phyloP scores from a whole-genome alignment of 2,888 invertebrate genomes.

The Andricus curvator region DNA sequence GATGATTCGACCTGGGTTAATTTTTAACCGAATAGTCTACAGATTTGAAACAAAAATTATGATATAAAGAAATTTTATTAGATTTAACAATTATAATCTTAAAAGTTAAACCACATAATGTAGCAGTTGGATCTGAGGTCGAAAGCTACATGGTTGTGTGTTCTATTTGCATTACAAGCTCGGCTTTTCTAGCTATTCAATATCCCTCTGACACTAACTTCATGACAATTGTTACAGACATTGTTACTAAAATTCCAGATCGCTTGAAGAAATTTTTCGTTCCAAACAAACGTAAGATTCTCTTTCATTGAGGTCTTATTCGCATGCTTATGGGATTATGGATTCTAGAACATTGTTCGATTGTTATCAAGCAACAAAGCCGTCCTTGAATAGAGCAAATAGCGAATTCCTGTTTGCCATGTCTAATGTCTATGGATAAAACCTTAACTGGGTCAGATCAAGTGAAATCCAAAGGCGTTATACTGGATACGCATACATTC shows the following conservation, averaged over 20 bases:
- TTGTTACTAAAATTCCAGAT: background rate
- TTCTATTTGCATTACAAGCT: background rate
- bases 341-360: slow-evolving; percentile 14
- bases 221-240: background rate
- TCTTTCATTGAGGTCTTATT: slow-evolving; percentile 16
- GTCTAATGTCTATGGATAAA: slow-evolving; percentile 47
- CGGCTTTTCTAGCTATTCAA: background rate
- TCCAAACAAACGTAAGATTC: background rate
- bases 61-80: no score
- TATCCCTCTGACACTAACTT: background rate
- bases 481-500: slow-evolving; percentile 61
- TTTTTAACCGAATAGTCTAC: no score
- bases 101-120: no score
- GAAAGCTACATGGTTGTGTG: no score
- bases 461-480: slow-evolving; percentile 74
- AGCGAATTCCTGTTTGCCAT: slow-evolving; percentile 17
- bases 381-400: slow-evolving; percentile 23
- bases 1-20: no score
- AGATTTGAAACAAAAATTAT: no score
- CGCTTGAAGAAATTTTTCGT: background rate
- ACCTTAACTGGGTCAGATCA: slow-evolving; percentile 73
- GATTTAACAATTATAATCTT: no score
- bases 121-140: no score
- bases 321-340: slow-evolving; percentile 18
- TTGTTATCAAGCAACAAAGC: slow-evolving; percentile 2